Evolutionary conservation across 2,888 invertebrate species (phyloP), one percentile per base, ranked within the genome.

Genomic region (Pycnomerus fuliginosus): DNA sequence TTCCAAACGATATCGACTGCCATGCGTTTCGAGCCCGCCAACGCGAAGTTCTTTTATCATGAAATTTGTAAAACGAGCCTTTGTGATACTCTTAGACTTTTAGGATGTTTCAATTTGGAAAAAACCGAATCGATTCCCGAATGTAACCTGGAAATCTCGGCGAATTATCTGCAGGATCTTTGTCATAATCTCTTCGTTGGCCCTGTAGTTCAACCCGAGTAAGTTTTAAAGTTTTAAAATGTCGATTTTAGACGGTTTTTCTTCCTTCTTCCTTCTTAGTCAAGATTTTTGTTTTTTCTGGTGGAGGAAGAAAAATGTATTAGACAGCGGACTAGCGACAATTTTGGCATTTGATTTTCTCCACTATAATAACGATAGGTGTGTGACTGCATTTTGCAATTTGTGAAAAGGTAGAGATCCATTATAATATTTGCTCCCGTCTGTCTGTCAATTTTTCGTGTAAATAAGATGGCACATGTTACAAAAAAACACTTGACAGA

Each of bases 11-110:
- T 99, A 55, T 91, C 93, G 47, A 92, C 96, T 0, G 96, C 97
- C 1, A 98, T 99, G 98, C 80, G 99, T 57, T 99, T 96, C 69
- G 99, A 99, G 71, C 99, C 99, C 1, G 97, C 97, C 0, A 99
- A 99, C 72, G 98, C 98, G 0, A 95, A 95, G 70, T 94, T 95
- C 76, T 99, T 99, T 76, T 87, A 94, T 66, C 88, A 92, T 53
- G 98, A 99, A 88, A 91, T 98, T 52, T 94, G 96, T 62, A 88
- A 89, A 73, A 90, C 93, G 25, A 95, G 92, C 56, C 76, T 99
- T 13, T 93, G 94, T 63, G 94, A 97, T 66, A 94, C 97, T 0
- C 77, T 99, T 32, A 80, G 95, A 11, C 76, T 94, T 25, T 76
- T 98, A 32, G 98, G 98, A 2, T 97, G 97, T 72, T 99, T 99